Evolutionary conservation across 2,113 vertebrate genomes (phyloP), one percentile per base, ranked within the genome.

Genomic region (Mastomys coucha): DNA sequence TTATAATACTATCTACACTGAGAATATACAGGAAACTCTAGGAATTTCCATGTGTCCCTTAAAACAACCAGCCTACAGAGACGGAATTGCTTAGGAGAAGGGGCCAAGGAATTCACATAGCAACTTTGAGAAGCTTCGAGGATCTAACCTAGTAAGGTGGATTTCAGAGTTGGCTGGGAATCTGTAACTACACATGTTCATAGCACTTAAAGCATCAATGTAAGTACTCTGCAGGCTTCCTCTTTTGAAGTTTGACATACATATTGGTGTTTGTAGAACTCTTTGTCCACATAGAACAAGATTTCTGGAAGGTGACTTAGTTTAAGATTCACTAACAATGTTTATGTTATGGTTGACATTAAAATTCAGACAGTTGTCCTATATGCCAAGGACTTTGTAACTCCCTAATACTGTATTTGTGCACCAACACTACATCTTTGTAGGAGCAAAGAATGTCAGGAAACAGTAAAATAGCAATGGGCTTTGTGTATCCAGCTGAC

Each of bases 241-340:
- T 84, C 81, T 85, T 86, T 77, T n/a, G 39, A 92, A 87, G 49
- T 87, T 87, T 51, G 56, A 78, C 67, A 22, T n/a, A 92, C 93
- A 91, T 51, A 82, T 7, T 91, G 67, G 81, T 7, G 26, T 19
- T 86, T 93, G 24, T 45, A 1, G n/a, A 84, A 26, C 12, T 81
- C 12, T 39, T 49, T 82, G 39, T 73, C 26, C 6, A 11, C 69
- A 7, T 65, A 28, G 19, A 96, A 82, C 77, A 67, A 95, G 69
- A 89, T 11, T 1, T 10, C 51, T 86, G 76, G 63, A 75, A 92
- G 58, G 63, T 51, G 85, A 70, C 78, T 82, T 53, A 42, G 14
- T 82, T 81, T 53, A 85, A 81, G 65, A 76, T 77, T 82, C 2
- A 24, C 28, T 58, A 42, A 42, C 28, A 28, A 51, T 9, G 36